Percentiles rank a stretch among this genome's conserved stretches.
Evolutionary conservation across 2,888 invertebrate species (phyloP).

Genomic region (Blera fallax): DNA sequence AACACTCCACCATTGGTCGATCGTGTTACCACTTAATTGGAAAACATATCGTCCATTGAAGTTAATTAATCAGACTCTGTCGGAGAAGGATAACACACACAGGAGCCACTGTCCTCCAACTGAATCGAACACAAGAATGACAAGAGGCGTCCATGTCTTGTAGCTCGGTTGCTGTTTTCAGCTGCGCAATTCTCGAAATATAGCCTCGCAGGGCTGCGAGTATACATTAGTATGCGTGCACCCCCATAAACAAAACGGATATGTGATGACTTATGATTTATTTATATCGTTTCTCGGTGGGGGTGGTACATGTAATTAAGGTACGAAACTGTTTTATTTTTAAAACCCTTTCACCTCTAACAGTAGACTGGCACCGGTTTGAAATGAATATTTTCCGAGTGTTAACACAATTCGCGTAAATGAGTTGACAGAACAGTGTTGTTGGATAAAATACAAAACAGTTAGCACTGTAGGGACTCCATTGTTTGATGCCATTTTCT

Average conservation of each 20-base stretch:
- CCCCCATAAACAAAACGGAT: conserved; percentile 2
- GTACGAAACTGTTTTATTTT: no score
- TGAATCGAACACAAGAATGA: neutral
- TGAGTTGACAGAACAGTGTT: neutral
- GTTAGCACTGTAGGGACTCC: neutral
- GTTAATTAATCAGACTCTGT: conserved; percentile 12
- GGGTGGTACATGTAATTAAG: neutral
- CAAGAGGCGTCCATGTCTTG: neutral
- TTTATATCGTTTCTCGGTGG: neutral
- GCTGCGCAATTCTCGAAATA: neutral
- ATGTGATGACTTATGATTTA: conserved; percentile 1
- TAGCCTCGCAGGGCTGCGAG: no score
- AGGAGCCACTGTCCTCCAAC: neutral
- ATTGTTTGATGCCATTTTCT: neutral
- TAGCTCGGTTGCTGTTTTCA: neutral
- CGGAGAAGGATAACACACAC: neutral
- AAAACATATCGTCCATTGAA: neutral
- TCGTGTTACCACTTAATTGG: neutral
- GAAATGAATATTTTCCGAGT: neutral
- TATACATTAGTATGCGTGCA: no score
- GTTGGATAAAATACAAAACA: neutral
- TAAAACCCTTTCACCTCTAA: neutral
- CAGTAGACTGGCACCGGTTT: neutral
- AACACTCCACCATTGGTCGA: no score
- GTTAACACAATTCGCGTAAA: conserved; percentile 8